Conservation (phyloP, 2,888 invertebrate species). For the Emmelina monodactyla region DNA sequence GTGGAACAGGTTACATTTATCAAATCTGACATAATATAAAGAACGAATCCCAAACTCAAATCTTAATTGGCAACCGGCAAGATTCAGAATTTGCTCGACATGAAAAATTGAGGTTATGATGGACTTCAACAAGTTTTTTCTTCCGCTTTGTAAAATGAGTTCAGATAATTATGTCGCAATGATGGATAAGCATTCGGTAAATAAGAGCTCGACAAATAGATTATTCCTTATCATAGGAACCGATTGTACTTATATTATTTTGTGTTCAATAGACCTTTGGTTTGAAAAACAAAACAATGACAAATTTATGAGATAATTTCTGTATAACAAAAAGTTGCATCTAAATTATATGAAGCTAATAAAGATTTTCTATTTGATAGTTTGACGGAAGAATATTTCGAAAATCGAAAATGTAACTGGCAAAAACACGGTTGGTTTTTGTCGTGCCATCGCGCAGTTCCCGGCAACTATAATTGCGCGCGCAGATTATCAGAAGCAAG, state of each 20-base stretch:
- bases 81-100: not conserved
- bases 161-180: not conserved
- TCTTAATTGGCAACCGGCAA: conserved; percentile 1
- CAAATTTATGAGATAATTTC: too few species aligned
- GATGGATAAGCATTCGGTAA: not conserved
- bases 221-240: not conserved
- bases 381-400: too few species aligned
- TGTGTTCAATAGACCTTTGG: not conserved
- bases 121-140: not conserved
- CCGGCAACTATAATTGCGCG: conserved; percentile 35
- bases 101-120: not conserved
- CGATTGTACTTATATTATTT: not conserved
- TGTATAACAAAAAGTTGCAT: too few species aligned
- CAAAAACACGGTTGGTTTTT: too few species aligned
- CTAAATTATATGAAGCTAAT: too few species aligned
- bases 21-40: not conserved
- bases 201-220: not conserved
- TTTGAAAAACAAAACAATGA: too few species aligned
- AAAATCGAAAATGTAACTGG: too few species aligned
- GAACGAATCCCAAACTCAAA: not conserved
- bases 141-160: not conserved
- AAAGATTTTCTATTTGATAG: too few species aligned
- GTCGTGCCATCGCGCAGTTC: too few species aligned
- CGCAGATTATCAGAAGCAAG: conserved; percentile 64
- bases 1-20: not conserved